Base-by-base conservation (phyloP, 2,888 invertebrate genomes). In the Stenotaenia linearis region DNA sequence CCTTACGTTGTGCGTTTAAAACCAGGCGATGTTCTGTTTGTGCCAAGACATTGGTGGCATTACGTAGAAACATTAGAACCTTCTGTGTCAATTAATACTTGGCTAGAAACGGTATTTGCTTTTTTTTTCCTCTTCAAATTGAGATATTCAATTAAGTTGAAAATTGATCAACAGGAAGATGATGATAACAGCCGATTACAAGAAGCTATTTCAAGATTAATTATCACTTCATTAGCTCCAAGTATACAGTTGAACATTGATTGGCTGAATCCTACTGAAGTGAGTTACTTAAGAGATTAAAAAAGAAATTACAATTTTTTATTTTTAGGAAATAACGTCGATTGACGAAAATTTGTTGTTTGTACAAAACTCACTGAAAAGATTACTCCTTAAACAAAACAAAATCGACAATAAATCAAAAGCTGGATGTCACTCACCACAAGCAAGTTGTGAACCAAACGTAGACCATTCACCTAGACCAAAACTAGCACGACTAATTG, bases 41-140 rank as follows among this genome's bases (percentile, higher is more conserved):
- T 98, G 7, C 98, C 98, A 0, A 90, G 90, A 81, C 92, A 93
- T 81, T 98, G 98, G 97, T 98, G 98, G 98, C 98, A 98, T 88
- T 97, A 93, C 88, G 98, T 97, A 0, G 94, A 95, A 86, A 89
- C 89, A 81, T 80, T 87, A n/a, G 87, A 88, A 18, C 86, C 89
- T 9, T 88, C 89, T 50, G 85, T 91, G 50, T 90, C 90, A 82
- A 86, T 91, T n/a, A 96, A 96, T 85, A 86, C 91, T 37, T 93
- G 95, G 88, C 86, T 97, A 82, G 93, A 94, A 75, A 86, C 93
- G 86, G 92, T 91, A 74, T n/a, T 4, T 7, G 21, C 23, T 2
- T 23, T 74, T 21, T 12, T 30, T 74, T 21, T 75, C 12, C 28
- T 56, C 56, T 18, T 40, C n/a, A n/a, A n/a, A n/a, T n/a, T n/a